phyloP scores from a whole-genome alignment of 2,888 invertebrate species.

The Punctoribates punctum region DNA sequence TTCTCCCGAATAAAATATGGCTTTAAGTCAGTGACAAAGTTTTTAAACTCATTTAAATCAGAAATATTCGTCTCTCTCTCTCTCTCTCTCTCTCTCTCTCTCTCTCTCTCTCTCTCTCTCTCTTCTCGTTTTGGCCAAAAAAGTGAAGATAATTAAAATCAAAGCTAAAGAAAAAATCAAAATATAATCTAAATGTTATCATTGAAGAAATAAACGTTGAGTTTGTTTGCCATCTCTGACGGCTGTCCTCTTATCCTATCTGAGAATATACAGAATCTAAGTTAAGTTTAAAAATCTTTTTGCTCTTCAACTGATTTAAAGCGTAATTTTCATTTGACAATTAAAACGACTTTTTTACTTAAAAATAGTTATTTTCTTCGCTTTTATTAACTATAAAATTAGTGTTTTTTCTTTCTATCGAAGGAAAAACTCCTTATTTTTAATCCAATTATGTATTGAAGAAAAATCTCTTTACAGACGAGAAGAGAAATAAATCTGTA shows the following conservation, averaged over 20 bases:
- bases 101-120: constrained; percentile 40
- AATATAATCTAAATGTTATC: background rate
- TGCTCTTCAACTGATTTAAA: background rate
- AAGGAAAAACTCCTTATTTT: background rate
- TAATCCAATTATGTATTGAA: background rate
- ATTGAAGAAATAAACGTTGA: background rate
- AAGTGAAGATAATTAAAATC: background rate
- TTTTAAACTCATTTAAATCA: background rate
- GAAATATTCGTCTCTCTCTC: constrained; percentile 21
- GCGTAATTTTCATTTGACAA: background rate
- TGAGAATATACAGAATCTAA: background rate
- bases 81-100: constrained; percentile 39
- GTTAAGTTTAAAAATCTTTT: too few species aligned
- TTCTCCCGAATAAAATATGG: background rate
- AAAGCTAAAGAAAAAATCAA: background rate
- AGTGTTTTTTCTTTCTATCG: too few species aligned
- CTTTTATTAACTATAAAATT: background rate
- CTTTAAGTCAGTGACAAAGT: background rate
- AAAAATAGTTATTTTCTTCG: background rate
- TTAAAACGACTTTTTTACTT: background rate
- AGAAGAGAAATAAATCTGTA: background rate
- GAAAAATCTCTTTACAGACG: background rate
- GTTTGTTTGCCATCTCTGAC: background rate
- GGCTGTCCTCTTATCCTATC: background rate
- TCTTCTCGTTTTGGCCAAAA: background rate